Evolutionary conservation across 2,797 vertebrate species (phyloP).

Genomic region (Cryptoblepharus egeriae): DNA sequence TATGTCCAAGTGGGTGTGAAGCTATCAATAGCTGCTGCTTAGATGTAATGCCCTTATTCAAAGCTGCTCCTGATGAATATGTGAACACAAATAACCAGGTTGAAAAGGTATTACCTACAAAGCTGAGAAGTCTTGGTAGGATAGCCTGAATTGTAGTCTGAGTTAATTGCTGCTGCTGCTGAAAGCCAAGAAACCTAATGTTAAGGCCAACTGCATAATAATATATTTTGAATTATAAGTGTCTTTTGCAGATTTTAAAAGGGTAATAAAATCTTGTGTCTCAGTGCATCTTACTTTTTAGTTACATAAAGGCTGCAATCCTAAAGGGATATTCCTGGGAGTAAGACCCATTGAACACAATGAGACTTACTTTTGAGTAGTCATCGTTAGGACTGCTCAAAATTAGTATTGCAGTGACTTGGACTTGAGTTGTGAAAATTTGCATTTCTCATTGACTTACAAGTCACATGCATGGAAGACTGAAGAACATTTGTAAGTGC

Average conservation of each 20-base stretch:
- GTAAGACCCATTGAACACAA: too few relatives aligned
- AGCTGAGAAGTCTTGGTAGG: conserved; percentile 9
- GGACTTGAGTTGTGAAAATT: too few relatives aligned
- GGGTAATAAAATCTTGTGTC: neutral
- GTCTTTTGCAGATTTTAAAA: neutral
- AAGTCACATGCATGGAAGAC: too few relatives aligned
- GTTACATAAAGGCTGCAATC: too few relatives aligned
- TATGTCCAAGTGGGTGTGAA: conserved; percentile 32
- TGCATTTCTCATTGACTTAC: too few relatives aligned
- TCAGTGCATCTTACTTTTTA: neutral
- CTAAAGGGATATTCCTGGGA: too few relatives aligned
- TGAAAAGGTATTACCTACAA: conserved; percentile 31
- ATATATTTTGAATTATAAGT: conserved; percentile 22
- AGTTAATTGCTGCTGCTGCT: neutral
- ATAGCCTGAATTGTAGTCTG: conserved; percentile 5
- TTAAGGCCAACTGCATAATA: conserved; percentile 1
- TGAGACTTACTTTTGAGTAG: too few relatives aligned
- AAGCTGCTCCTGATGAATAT: conserved; percentile 20
- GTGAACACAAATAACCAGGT: conserved; percentile 19
- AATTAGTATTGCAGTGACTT: too few relatives aligned
- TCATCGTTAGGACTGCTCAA: too few relatives aligned
- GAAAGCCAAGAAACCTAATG: conserved; percentile 23
- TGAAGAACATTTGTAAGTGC: too few relatives aligned
- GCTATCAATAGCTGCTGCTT: conserved; percentile 31
- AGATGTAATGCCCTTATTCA: conserved; percentile 34